Evolutionary conservation across 2,797 vertebrate species (phyloP), one percentile per base, ranked within the genome.

Genomic region (Macropodus opercularis): DNA sequence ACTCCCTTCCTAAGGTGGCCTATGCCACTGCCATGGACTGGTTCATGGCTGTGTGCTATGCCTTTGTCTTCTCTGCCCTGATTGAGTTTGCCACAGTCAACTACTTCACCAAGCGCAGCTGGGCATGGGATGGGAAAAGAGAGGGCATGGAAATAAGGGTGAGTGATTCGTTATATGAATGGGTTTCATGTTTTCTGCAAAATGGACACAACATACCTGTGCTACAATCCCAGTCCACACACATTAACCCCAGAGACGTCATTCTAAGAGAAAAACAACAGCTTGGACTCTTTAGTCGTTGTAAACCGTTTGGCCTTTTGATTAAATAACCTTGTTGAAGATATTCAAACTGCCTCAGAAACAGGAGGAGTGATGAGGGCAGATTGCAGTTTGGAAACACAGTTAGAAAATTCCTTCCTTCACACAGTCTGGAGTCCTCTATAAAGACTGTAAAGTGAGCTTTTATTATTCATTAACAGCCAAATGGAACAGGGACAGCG

Each of bases 41-140:
- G 98, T 99, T 99, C 93, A 99, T 99, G 94, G 98, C 98, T 3
- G 98, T 99, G 87, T 99, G 98, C 93, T 98, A 99, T 77, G 96
- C 98, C 87, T 99, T 99, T 83, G 98, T 99, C 88, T 99, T 99
- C 95, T 99, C 98, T 79, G 98, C 98, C 51, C 94, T 99, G 90
- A 99, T 99, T 57, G 98, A 99, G 84, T 99, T 99, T 84, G 98
- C 98, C 59, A 99, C 98, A 0, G 98, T 99, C 89, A 99, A 99
- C 93, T 99, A 99, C 91, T 99, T 99, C 92, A 99, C 98, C 84
- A 99, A 99, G 76, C 93, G 98, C 74, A 98, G 98, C 88, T 99
- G 98, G 98, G 96, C 98, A 54, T 99, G 98, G 98, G 98, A 99
- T 85, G 97, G 98, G 75, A 97, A 98, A 92, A 98, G 96, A 83